A percentile compares a stretch with the other conserved stretches of the same genome.
Conservation (phyloP, 2,797 vertebrate genomes). For the Bradypus variegatus region DNA sequence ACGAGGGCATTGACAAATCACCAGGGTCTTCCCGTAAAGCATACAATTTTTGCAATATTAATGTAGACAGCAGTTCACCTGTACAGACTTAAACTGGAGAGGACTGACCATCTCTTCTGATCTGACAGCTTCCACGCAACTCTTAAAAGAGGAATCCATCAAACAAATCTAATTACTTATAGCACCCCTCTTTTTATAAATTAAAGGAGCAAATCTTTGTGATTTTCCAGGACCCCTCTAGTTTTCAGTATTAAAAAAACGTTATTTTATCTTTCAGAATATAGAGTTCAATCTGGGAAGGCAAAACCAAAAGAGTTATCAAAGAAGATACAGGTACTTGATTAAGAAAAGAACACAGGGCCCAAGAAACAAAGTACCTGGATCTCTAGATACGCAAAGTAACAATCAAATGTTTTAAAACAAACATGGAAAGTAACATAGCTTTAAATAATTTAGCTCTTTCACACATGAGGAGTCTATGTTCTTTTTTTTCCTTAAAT, state of each 20-base stretch:
- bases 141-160: neutral
- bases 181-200: neutral
- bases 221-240: neutral
- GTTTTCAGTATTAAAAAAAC: neutral
- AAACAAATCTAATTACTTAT: neutral
- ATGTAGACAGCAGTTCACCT: neutral
- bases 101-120: neutral
- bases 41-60: neutral
- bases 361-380: neutral
- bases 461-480: neutral
- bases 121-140: neutral
- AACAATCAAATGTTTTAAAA: neutral
- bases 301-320: neutral
- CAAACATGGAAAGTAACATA: neutral
- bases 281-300: neutral
- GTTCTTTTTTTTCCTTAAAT: neutral
- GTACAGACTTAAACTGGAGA: neutral
- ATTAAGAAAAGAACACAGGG: neutral
- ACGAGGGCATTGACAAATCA: neutral
- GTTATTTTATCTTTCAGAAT: neutral
- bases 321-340: neutral
- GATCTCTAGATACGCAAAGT: neutral
- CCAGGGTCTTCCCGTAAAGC: neutral
- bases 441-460: neutral
- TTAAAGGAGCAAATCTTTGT: neutral